Percentiles rank a stretch among this genome's conserved stretches.
Conservation (phyloP, 2,888 invertebrate genomes). For the Drosophila quinaria region DNA sequence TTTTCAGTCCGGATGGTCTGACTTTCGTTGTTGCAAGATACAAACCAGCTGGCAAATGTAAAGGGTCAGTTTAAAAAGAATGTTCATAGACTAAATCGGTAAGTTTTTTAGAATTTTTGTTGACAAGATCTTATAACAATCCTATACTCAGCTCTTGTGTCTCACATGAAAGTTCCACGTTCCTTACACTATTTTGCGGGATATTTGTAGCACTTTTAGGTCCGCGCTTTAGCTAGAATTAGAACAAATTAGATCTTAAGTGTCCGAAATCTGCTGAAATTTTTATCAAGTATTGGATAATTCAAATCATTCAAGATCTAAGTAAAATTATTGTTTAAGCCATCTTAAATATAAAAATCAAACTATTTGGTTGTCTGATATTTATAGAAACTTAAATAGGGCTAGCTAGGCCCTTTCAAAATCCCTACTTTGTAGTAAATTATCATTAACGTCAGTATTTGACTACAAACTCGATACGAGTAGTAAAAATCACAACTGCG, state of each 20-base stretch:
- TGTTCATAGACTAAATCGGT: not conserved
- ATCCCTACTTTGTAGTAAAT: conserved; percentile 45
- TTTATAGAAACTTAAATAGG: not conserved
- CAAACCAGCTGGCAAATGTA: not conserved
- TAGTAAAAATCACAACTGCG: conserved; percentile 39
- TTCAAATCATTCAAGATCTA: not conserved
- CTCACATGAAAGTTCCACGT: not conserved
- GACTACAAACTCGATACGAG: conserved; percentile 24
- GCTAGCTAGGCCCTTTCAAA: not conserved
- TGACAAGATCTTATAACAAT: not conserved
- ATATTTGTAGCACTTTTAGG: not conserved
- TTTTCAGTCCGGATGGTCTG: not conserved
- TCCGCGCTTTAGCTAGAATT: not conserved
- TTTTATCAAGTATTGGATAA: not conserved
- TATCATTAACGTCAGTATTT: conserved; percentile 45
- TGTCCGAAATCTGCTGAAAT: not conserved
- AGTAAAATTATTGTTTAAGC: not conserved
- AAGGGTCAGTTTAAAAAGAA: not conserved
- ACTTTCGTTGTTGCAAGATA: conserved; percentile 3
- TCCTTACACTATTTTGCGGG: no score
- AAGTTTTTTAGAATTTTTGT: not conserved
- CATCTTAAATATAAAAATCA: not conserved
- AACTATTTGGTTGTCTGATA: not conserved
- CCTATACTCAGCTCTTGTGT: not conserved
- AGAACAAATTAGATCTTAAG: no score